These are phyloP conservation scores for Parauchenoglanis punctatus DNA, from an alignment of 2,797 vertebrate genomes.

Conservation along the genomic window DNA sequence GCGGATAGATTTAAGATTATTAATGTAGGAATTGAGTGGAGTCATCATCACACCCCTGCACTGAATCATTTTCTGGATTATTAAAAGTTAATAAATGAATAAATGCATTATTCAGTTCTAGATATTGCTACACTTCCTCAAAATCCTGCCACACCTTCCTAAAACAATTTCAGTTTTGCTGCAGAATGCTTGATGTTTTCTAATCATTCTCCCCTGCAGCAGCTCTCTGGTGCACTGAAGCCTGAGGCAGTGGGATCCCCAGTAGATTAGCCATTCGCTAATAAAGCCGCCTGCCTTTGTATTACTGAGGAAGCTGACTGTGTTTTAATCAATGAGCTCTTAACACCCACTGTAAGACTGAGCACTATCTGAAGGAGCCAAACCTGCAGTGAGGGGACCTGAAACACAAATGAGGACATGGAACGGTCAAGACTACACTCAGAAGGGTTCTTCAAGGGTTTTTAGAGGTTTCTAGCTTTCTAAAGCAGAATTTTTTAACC, in stretches of 20 bases:
- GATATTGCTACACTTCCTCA: neutral
- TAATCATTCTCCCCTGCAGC: slow-evolving; percentile 38
- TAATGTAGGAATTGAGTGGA: neutral
- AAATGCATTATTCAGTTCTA: slow-evolving; percentile 21
- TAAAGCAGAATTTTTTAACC: neutral
- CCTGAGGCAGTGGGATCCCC: slow-evolving; percentile 40
- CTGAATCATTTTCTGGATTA: neutral
- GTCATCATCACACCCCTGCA: neutral
- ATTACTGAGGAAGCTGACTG: slow-evolving; percentile 39
- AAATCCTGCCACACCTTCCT: slow-evolving; percentile 8
- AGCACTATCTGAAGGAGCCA: slow-evolving; percentile 31
- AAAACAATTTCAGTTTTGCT: slow-evolving; percentile 5
- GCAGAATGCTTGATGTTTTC: slow-evolving; percentile 29
- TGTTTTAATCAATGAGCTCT: slow-evolving; percentile 51
- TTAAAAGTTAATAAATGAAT: slow-evolving; percentile 9
- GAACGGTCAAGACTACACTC: neutral
- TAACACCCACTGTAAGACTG: slow-evolving; percentile 39
- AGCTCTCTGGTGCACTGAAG: slow-evolving; percentile 45
- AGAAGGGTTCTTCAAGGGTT: neutral
- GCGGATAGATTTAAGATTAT: neutral
- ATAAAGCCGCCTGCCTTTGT: slow-evolving; percentile 52
- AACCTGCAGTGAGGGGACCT: neutral
- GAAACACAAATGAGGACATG: neutral
- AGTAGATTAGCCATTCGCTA: slow-evolving; percentile 53
- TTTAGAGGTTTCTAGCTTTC: neutral